Percentiles rank a stretch among this genome's conserved stretches.
Evolutionary conservation across 1,140 invertebrate species (phyloP).

Genomic region (Zelostemma sp.): DNA sequence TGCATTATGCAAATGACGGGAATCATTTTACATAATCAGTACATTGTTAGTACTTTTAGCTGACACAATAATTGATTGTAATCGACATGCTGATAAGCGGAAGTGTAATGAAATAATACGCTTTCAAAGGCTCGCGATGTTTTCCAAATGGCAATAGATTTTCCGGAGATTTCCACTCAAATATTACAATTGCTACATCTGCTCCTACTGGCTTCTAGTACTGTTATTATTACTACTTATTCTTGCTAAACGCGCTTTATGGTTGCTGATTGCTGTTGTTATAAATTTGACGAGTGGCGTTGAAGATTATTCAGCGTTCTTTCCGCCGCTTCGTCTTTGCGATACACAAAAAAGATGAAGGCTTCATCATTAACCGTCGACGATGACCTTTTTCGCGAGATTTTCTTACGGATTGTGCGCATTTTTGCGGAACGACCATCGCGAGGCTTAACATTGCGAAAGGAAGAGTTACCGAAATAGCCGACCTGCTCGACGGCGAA

Average conservation of each 20-base stretch:
- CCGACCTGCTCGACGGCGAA: constrained; percentile 19
- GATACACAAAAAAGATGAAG: constrained; percentile 25
- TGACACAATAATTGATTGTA: constrained; percentile 17
- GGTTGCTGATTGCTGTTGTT: too few species aligned
- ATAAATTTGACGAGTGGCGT: constrained; percentile 15
- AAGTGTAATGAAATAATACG: too few species aligned
- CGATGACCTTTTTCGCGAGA: constrained; percentile 48
- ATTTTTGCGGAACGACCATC: constrained; percentile 29
- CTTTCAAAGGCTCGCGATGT: too few species aligned
- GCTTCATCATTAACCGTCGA: constrained; percentile 42
- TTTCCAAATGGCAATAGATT: too few species aligned
- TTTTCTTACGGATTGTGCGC: constrained; percentile 44
- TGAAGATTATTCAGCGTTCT: constrained; percentile 27
- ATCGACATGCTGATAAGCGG: constrained; percentile 4
- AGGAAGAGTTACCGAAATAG: constrained; percentile 47
- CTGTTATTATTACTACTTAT: too few species aligned
- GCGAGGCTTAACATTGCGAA: constrained; percentile 17
- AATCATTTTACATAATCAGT: not conserved
- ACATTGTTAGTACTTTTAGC: not conserved
- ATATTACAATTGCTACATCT: too few species aligned
- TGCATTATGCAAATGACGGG: not conserved
- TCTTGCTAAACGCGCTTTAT: too few species aligned
- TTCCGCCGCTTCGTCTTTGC: constrained; percentile 27
- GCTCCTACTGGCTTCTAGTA: too few species aligned
- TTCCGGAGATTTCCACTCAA: too few species aligned